Conservation (phyloP, 2,888 invertebrate species). For the Deroplatys truncata region DNA sequence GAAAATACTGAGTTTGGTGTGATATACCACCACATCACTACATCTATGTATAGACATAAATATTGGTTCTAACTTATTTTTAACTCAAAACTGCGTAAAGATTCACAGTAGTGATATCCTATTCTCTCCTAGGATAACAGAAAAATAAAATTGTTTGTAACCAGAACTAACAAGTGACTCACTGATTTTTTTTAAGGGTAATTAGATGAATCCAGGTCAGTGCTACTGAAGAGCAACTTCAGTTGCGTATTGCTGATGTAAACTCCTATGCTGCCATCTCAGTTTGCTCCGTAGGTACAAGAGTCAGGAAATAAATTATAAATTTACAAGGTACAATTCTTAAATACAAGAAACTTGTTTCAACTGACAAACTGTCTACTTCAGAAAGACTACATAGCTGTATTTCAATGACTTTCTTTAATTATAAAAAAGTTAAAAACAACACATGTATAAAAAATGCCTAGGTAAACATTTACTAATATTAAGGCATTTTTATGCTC, state of each 20-base stretch:
- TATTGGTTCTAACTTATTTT: neutral
- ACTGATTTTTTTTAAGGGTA: neutral
- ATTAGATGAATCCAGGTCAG: neutral
- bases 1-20: neutral
- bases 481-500: neutral
- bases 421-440: neutral
- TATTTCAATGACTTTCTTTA: neutral
- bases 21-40: neutral
- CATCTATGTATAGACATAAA: conserved; percentile 7
- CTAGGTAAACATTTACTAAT: neutral
- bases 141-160: neutral
- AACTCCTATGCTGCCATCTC: neutral
- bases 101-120: neutral
- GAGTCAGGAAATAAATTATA: neutral
- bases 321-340: neutral
- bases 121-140: neutral
- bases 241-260: neutral
- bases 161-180: neutral
- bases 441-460: neutral
- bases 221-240: neutral
- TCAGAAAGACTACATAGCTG: neutral
- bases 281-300: neutral
- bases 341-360: neutral
- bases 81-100: neutral
- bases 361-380: neutral